A percentile compares a stretch with the other conserved stretches of the same genome.
Evolutionary conservation across 2,113 vertebrate species (phyloP).

Genomic region (Saimiri boliviensis): DNA sequence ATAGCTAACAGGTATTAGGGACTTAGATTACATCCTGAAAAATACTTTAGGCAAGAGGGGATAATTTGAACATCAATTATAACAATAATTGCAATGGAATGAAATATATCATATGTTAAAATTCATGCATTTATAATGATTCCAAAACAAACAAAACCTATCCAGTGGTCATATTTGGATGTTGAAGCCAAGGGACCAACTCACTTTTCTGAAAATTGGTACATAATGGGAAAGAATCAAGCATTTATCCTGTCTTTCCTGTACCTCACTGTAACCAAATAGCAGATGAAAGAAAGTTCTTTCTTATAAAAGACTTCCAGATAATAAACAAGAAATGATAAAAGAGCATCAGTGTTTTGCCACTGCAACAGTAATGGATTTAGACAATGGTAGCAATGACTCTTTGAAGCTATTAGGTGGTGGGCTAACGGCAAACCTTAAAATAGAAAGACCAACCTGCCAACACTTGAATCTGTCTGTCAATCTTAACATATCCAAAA

Average conservation of each 20-base stretch:
- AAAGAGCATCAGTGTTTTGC: background rate
- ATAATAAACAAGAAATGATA: conserved; percentile 7
- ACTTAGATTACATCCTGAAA: background rate
- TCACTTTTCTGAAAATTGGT: background rate
- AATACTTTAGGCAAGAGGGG: background rate
- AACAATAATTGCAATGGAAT: background rate
- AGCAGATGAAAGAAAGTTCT: background rate
- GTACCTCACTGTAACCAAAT: background rate
- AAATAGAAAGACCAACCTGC: background rate
- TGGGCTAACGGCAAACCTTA: background rate
- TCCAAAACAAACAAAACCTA: background rate
- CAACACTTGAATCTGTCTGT: background rate
- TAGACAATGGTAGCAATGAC: background rate
- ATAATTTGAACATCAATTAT: background rate
- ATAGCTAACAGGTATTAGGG: background rate
- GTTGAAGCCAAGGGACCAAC: background rate
- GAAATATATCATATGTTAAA: background rate
- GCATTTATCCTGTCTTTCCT: background rate
- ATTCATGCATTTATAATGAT: background rate
- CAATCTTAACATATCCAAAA: background rate
- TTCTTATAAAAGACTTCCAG: background rate
- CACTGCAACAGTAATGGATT: background rate
- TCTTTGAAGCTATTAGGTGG: background rate
- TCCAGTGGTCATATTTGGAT: background rate
- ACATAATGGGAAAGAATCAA: background rate